phyloP scores from a whole-genome alignment of 2,797 vertebrate species.

The Micropoecilia bifurca region DNA sequence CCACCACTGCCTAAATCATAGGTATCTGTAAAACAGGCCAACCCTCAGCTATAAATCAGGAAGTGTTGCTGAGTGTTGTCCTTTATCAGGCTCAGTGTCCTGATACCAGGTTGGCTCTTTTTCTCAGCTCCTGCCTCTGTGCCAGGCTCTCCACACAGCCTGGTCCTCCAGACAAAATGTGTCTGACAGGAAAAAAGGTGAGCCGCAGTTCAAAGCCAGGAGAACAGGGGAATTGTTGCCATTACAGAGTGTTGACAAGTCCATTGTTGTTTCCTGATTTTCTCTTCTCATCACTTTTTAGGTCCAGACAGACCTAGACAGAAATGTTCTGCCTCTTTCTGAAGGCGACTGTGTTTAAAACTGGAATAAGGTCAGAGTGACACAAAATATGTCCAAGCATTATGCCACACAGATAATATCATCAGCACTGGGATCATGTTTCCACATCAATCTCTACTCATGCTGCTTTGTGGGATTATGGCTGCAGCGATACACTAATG shows the following conservation, averaged over 20 bases:
- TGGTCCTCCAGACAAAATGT: conserved; percentile 63
- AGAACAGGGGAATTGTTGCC: conserved; percentile 25
- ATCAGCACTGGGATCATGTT: conserved; percentile 3
- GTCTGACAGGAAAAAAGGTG: conserved; percentile 34
- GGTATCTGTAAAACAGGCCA: conserved; percentile 36
- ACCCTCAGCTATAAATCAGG: conserved; percentile 71
- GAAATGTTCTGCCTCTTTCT: conserved; percentile 7
- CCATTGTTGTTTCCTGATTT: conserved; percentile 38
- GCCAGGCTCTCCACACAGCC: conserved; percentile 63
- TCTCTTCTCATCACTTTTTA: conserved; percentile 26
- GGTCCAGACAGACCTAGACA: conserved; percentile 10
- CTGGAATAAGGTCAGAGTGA: conserved; percentile 19
- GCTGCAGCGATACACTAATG: too few species aligned
- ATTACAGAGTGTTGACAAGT: conserved; percentile 46
- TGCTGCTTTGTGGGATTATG: background rate
- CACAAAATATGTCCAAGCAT: conserved; percentile 12
- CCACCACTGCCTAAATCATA: conserved; percentile 23
- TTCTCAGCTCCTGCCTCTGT: conserved; percentile 74
- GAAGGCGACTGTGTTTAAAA: conserved; percentile 13
- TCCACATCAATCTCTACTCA: background rate
- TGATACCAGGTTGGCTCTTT: conserved; percentile 68
- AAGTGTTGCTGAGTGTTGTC: conserved; percentile 57
- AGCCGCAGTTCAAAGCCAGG: conserved; percentile 48
- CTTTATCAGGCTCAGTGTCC: conserved; percentile 71
- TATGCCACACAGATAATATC: background rate